Percentiles rank a stretch among this genome's conserved stretches.
phyloP scores from a whole-genome alignment of 2,888 invertebrate species.

The Drosophila anceps region DNA sequence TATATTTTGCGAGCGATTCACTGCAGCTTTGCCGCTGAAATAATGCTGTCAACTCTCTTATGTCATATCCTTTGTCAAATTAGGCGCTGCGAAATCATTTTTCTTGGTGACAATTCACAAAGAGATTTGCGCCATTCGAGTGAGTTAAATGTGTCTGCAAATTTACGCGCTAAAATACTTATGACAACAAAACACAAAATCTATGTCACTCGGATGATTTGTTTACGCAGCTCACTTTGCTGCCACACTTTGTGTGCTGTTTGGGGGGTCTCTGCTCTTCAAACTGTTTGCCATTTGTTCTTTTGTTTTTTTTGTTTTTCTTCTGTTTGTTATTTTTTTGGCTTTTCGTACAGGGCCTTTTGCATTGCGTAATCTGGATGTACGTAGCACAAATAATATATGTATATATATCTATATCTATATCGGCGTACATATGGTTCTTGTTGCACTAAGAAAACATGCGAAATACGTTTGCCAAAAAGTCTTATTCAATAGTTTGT shows the following conservation, averaged over 20 bases:
- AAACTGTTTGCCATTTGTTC: constrained; percentile 30
- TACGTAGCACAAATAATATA: constrained; percentile 31
- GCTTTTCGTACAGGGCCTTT: constrained; percentile 41
- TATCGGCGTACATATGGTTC: constrained; percentile 27
- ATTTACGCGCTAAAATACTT: constrained; percentile 59
- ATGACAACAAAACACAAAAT: constrained; percentile 75
- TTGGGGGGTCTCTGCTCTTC: constrained; percentile 34
- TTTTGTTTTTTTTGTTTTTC: neutral
- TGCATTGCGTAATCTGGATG: constrained; percentile 64
- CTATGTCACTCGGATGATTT: constrained; percentile 77
- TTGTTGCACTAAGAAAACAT: constrained; percentile 43
- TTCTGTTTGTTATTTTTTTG: neutral
- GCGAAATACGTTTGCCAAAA: constrained; percentile 73
- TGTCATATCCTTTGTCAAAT: constrained; percentile 77
- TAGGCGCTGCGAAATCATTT: constrained; percentile 54
- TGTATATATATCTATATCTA: constrained; percentile 14
- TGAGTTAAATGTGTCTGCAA: constrained; percentile 28
- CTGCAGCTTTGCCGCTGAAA: constrained; percentile 32
- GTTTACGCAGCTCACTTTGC: constrained; percentile 72
- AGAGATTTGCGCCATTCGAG: constrained; percentile 28
- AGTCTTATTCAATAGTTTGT: constrained; percentile 78
- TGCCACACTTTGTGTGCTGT: constrained; percentile 41
- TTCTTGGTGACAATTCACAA: constrained; percentile 47
- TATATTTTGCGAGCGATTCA: neutral
- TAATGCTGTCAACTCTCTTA: constrained; percentile 63